phyloP scores from a whole-genome alignment of 1,140 invertebrate genomes.

The Lepidurus apus region DNA sequence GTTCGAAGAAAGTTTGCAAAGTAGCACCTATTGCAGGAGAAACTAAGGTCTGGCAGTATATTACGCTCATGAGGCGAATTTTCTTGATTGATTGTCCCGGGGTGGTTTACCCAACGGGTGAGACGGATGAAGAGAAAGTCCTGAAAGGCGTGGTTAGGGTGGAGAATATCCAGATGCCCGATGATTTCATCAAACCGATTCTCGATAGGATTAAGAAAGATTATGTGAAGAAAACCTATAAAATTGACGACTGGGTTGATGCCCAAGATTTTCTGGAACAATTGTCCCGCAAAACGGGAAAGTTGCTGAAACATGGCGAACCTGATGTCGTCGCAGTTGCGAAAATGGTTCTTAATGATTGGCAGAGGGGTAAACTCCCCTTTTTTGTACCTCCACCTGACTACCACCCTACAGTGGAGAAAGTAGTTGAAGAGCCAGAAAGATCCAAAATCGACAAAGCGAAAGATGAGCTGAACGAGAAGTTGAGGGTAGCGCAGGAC shows the following conservation, averaged over 20 bases:
- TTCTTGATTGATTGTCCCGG: conserved; percentile 99
- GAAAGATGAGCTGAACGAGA: conserved; percentile 31
- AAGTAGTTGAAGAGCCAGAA: conserved; percentile 25
- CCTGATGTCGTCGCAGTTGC: conserved; percentile 82
- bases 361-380: conserved; percentile 94
- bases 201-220: conserved; percentile 82
- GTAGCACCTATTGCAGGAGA: conserved; percentile 98
- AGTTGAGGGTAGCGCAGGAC: conserved; percentile 43
- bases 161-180: conserved; percentile 87
- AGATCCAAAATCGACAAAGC: conserved; percentile 19
- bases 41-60: conserved; percentile 99
- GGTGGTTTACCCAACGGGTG: conserved; percentile 92
- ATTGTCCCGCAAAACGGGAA: conserved; percentile 76
- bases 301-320: conserved; percentile 91
- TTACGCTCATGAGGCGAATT: conserved; percentile 94
- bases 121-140: conserved; percentile 87
- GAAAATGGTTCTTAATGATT: conserved; percentile 97
- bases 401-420: conserved; percentile 32
- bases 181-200: conserved; percentile 86
- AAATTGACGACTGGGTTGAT: conserved; percentile 70
- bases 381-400: conserved; percentile 80
- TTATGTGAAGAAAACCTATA: conserved; percentile 88
- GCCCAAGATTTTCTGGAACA: conserved; percentile 88
- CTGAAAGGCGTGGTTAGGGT: conserved; percentile 92
- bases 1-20: conserved; percentile 94